Conservation (phyloP, 1,140 invertebrate species). For the Drosophila funebris region DNA sequence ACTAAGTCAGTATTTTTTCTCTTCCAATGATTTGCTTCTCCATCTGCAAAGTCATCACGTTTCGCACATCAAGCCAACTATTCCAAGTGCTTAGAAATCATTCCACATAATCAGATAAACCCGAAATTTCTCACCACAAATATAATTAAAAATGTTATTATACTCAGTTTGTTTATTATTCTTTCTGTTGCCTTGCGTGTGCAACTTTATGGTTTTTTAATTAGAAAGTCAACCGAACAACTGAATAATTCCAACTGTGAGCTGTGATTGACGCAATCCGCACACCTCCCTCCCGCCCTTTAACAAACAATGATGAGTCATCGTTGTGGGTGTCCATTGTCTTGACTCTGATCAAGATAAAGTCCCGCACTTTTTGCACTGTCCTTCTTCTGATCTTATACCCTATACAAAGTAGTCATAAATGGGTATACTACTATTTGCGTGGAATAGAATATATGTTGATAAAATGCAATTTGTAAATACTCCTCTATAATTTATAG, state of each 20-base stretch:
- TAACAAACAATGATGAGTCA: slow-evolving; percentile 31
- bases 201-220: slow-evolving; percentile 50
- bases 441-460: too few species aligned
- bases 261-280: slow-evolving; percentile 49
- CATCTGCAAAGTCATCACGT: slow-evolving; percentile 36
- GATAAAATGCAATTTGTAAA: too few species aligned
- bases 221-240: slow-evolving; percentile 47
- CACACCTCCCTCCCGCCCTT: not conserved
- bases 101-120: slow-evolving; percentile 31
- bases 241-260: slow-evolving; percentile 41
- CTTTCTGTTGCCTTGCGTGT: slow-evolving; percentile 34
- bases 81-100: slow-evolving; percentile 14
- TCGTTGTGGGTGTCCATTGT: slow-evolving; percentile 24
- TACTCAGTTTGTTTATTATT: slow-evolving; percentile 44
- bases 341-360: slow-evolving; percentile 55
- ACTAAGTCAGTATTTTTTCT: not conserved
- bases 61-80: slow-evolving; percentile 13
- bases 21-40: not conserved
- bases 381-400: slow-evolving; percentile 31
- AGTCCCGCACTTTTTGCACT: slow-evolving; percentile 17
- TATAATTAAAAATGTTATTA: slow-evolving; percentile 58
- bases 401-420: not conserved
- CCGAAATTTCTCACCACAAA: slow-evolving; percentile 37
- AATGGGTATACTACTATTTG: not conserved
- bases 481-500: not conserved